phyloP scores from a whole-genome alignment of 2,797 vertebrate genomes.

The Lutjanus argentimaculatus region DNA sequence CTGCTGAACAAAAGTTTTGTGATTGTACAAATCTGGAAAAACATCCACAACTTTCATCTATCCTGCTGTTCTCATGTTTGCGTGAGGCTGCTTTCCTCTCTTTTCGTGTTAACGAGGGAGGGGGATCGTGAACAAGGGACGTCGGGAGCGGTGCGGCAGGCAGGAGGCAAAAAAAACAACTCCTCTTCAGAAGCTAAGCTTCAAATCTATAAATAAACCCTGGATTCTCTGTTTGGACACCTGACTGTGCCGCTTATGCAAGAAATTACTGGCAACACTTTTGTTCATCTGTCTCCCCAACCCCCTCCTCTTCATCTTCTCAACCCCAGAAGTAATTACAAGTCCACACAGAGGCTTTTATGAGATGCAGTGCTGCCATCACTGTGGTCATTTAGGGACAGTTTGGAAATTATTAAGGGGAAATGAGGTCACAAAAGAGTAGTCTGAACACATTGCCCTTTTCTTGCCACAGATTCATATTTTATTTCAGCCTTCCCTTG shows the following conservation, averaged over 20 bases:
- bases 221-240: constrained; percentile 73
- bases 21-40: neutral
- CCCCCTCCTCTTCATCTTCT: constrained; percentile 9
- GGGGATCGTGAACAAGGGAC: neutral
- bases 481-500: neutral
- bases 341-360: constrained; percentile 20
- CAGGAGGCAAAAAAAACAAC: constrained; percentile 11
- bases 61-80: constrained; percentile 26
- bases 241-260: constrained; percentile 64
- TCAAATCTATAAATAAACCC: constrained; percentile 73
- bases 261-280: constrained; percentile 68
- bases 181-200: constrained; percentile 49
- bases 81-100: neutral
- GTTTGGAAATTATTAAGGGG: neutral
- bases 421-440: neutral
- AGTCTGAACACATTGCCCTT: neutral
- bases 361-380: too few species aligned
- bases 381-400: constrained; percentile 22
- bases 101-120: neutral
- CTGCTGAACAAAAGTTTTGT: neutral
- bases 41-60: neutral
- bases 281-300: constrained; percentile 46
- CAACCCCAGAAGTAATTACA: constrained; percentile 53
- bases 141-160: constrained; percentile 24
- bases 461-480: neutral